Evolutionary conservation across 2,888 invertebrate species (phyloP), one percentile per base, ranked within the genome.

Genomic region (Vandiemenella viatica): DNA sequence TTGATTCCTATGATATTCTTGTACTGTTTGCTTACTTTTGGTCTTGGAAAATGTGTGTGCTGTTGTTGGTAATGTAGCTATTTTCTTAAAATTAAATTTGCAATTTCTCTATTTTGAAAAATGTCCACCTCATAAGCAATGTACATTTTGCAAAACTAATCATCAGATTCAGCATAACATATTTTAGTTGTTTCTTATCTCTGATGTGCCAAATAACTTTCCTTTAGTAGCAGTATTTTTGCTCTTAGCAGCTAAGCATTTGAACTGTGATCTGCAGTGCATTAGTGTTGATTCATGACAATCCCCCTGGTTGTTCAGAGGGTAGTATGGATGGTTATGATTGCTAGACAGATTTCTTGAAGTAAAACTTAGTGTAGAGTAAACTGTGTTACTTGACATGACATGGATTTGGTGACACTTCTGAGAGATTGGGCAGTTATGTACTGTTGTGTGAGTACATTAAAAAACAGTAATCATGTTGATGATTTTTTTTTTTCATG

Each of bases 201-300:
- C 50, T 21, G 21, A 46, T 50, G 50, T 50, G 50, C 50, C 50
- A 50, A 50, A 50, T 45, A 4, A 17, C 37, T 18, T 40, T 45
- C 18, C 18, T 18, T 46, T 50, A 21, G 23, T 48, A 22, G 37
- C 38, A 16, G 23, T 8, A 32, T 47, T 32, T 26, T 46, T 46
- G 46, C 46, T 41, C 41, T 49, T 49, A 49, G 48, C 37, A 37
- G 48, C 21, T 26, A n/a, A 45, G 49, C 49, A 49, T 49, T 49
- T 45, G 38, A 49, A 40, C 49, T 49, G 49, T 49, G 49, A 49
- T 49, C 45, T 45, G 23, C 40, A 49, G 49, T 45, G 43, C 44
- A 13, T 45, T 23, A 44, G 38, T 40, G 49, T 40, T 45, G 49
- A 41, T 49, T 37, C 40, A 23, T 23, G 49, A 49, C 49, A 49